These are phyloP conservation scores for Drosophila mojavensis DNA, from an alignment of 1,140 invertebrate genomes.

Conservation along the genomic window DNA sequence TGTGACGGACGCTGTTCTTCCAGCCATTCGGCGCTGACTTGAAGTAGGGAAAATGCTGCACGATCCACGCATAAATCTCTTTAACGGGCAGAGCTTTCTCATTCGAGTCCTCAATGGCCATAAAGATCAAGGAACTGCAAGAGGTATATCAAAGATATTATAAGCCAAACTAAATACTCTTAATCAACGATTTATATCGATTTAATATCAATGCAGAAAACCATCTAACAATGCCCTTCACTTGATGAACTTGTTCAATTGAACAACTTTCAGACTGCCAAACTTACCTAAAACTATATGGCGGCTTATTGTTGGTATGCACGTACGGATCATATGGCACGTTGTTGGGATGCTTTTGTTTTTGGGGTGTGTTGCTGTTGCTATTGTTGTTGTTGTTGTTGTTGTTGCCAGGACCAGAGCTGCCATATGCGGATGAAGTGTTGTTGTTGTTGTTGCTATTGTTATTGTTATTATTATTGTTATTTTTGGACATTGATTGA, in stretches of 20 bases:
- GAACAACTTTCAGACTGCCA: no score
- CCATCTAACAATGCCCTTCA: no score
- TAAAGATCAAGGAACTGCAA: constrained; percentile 97
- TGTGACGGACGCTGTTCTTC: constrained; percentile 99
- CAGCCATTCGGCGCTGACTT: constrained; percentile 97
- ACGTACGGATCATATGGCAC: constrained; percentile 91
- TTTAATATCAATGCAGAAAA: no score
- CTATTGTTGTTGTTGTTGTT: constrained; percentile 20
- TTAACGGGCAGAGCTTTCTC: constrained; percentile 96
- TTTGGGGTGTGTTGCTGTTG: constrained; percentile 71
- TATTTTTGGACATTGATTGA: constrained; percentile 42
- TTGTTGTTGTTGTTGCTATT: constrained; percentile 5
- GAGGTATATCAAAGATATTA: neutral
- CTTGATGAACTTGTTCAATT: no score
- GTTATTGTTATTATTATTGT: constrained; percentile 32
- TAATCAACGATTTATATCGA: no score
- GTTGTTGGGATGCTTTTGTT: constrained; percentile 89
- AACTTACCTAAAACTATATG: constrained; percentile 89
- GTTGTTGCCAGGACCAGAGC: constrained; percentile 11
- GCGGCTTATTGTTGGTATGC: constrained; percentile 94
- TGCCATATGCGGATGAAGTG: constrained; percentile 19
- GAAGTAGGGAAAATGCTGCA: constrained; percentile 98
- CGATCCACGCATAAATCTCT: constrained; percentile 99
- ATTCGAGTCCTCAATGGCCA: constrained; percentile 97
- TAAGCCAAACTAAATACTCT: no score